phyloP scores from a whole-genome alignment of 2,888 invertebrate genomes.

The Lithophane semibrunnea region DNA sequence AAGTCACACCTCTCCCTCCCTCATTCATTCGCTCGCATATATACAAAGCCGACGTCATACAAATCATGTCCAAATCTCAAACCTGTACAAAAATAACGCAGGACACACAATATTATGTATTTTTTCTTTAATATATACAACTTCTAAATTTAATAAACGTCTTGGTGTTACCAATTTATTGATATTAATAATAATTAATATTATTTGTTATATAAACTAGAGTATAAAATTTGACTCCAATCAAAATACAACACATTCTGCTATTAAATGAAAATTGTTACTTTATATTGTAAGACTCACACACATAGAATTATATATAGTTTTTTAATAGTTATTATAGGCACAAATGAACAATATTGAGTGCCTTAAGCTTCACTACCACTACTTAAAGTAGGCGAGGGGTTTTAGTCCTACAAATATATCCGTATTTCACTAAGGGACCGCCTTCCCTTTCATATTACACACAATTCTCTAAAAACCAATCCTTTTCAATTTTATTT shows the following conservation, averaged over 20 bases:
- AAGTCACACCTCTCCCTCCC: conserved; percentile 36
- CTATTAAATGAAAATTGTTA: conserved; percentile 76
- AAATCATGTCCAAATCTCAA: conserved; percentile 57
- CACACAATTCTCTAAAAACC: conserved; percentile 27
- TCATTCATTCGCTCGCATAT: conserved; percentile 66
- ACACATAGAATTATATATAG: conserved; percentile 73
- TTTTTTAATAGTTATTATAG: conserved; percentile 82
- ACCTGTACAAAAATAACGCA: conserved; percentile 76
- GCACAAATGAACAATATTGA: conserved; percentile 86
- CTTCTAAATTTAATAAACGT: conserved; percentile 77
- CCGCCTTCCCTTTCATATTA: conserved; percentile 38
- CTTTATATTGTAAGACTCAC: conserved; percentile 71
- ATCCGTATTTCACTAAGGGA: conserved; percentile 62
- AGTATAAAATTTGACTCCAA: conserved; percentile 86
- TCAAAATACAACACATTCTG: conserved; percentile 79
- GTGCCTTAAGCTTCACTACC: conserved; percentile 82
- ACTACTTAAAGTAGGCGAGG: conserved; percentile 87
- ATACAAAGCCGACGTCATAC: conserved; percentile 72
- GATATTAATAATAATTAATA: conserved; percentile 73
- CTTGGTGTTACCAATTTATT: conserved; percentile 87
- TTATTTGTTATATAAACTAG: conserved; percentile 75
- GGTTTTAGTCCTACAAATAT: conserved; percentile 84
- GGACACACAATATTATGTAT: conserved; percentile 69
- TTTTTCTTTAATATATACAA: conserved; percentile 76
- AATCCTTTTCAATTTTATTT: conserved; percentile 12